phyloP scores from a whole-genome alignment of 2,113 vertebrate species.

The Lucifuga dentata region DNA sequence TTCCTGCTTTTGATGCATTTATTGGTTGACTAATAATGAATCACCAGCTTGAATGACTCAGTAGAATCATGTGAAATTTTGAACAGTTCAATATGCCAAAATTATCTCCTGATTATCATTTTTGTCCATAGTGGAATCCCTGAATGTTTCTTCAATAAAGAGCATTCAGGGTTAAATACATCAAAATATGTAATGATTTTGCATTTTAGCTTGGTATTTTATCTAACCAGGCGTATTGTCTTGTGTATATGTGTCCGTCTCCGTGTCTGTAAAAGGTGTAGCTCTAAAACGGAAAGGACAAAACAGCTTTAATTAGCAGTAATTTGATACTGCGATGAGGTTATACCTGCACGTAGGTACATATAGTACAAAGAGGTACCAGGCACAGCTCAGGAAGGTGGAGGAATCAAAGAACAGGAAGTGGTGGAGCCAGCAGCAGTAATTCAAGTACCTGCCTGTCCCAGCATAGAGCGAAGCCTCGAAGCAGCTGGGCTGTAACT shows the following conservation, averaged over 20 bases:
- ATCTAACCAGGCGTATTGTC: no score
- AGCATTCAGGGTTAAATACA: neutral
- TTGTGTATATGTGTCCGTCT: no score
- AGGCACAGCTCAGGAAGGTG: neutral
- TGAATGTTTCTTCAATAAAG: neutral
- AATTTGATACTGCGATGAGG: no score
- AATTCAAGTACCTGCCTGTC: conserved; percentile 43
- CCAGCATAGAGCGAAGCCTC: neutral
- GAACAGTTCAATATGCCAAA: no score
- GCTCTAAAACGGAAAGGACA: neutral
- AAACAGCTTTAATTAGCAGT: no score
- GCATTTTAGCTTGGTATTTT: no score
- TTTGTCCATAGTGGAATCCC: neutral
- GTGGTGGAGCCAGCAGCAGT: conserved; percentile 3
- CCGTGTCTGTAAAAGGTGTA: neutral
- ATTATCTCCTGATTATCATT: no score
- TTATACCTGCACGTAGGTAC: no score
- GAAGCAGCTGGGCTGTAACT: neutral
- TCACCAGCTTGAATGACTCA: no score
- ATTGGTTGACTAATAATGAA: no score
- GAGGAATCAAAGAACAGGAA: neutral
- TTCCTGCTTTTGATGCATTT: no score
- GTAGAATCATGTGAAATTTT: no score
- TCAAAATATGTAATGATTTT: neutral
- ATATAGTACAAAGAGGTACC: neutral